Evolutionary conservation across 2,113 vertebrate species (phyloP), one percentile per base, ranked within the genome.

Genomic region (Vicugna pacos): DNA sequence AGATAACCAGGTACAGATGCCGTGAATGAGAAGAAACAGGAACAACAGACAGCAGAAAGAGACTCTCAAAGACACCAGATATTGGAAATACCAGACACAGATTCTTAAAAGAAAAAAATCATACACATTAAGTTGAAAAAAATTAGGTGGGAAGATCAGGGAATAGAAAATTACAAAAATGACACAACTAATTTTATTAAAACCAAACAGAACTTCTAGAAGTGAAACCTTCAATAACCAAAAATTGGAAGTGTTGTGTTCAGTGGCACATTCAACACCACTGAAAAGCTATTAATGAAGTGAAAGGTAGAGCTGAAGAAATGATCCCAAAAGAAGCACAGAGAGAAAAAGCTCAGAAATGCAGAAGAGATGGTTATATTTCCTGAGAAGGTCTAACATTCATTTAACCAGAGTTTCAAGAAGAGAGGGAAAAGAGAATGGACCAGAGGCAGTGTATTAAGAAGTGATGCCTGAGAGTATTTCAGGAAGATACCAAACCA

Each of bases 121-220:
- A 65, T 17, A 22, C n/a, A 42, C 81, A 38, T 50, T 19, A 56
- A 62, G 69, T 38, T 81, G 56, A 82, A 88, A 92, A 46, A 92
- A 62, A 38, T 79, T 50, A 58, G 5, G 16, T 82, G 91, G 89
- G 56, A 65, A 69, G 35, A 52, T 89, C 20, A 90, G 22, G 24
- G 64, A 93, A 89, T 38, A 92, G 42, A 62, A 54, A 88, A 32
- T 73, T 67, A 42, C 52, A 38, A 96, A 84, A 83, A 6, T 38
- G n/a, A 77, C 42, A 35, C 32, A 89, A 35, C 38, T 8, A 20
- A 13, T 35, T 81, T 62, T 75, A n/a, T 50, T 67, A 13, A 75
- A 91, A 48, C 11, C 3, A 54, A 95, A 82, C 11, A 82, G 48
- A 75, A 67, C 38, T 56, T 80, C 64, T 84, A 80, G 35, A 93